phyloP scores from a whole-genome alignment of 1,140 invertebrate species.

The Adelges cooleyi region DNA sequence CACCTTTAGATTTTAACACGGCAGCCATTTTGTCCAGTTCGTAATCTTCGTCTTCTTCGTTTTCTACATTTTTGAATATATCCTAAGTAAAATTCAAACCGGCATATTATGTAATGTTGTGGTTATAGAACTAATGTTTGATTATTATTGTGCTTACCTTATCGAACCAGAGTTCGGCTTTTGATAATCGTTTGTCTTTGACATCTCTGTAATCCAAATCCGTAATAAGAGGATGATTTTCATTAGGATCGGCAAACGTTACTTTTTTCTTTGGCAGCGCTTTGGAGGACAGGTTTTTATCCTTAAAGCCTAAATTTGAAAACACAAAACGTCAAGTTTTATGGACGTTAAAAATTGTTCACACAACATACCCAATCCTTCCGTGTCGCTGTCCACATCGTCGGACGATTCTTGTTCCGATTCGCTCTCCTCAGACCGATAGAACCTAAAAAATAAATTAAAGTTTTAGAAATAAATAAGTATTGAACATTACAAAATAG shows the following conservation, averaged over 20 bases:
- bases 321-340: not conserved
- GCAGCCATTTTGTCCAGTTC: constrained; percentile 71
- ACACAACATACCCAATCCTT: constrained; percentile 31
- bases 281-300: constrained; percentile 5
- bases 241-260: constrained; percentile 31
- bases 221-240: constrained; percentile 67
- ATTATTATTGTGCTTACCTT: constrained; percentile 42
- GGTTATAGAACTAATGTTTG: not conserved
- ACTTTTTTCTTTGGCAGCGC: constrained; percentile 29
- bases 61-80: constrained; percentile 67
- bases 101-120: not conserved
- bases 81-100: constrained; percentile 43
- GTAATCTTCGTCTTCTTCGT: constrained; percentile 71
- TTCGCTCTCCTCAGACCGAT: constrained; percentile 46
- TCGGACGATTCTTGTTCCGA: constrained; percentile 43
- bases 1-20: constrained; percentile 59
- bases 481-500: not conserved
- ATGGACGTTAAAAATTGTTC: not conserved
- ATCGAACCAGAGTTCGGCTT: constrained; percentile 80
- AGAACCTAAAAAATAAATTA: constrained; percentile 30
- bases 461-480: not conserved
- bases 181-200: constrained; percentile 55
- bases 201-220: constrained; percentile 67
- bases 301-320: constrained; percentile 28
- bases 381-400: constrained; percentile 32